Evolutionary conservation across 2,888 invertebrate genomes (phyloP).

Genomic region (Chalcosyrphus nemorum): DNA sequence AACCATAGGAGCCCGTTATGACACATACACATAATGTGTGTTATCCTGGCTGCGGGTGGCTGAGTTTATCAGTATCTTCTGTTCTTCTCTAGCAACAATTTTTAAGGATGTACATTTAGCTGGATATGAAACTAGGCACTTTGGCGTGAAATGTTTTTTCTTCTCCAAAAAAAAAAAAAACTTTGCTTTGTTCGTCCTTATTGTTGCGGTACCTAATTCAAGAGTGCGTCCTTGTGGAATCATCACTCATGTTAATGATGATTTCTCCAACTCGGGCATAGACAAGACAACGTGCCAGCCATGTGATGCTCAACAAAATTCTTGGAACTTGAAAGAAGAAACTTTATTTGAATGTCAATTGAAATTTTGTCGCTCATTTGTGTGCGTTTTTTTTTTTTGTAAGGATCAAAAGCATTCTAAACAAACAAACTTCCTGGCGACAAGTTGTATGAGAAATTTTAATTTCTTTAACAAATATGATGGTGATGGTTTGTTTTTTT

Average conservation of each 20-base stretch:
- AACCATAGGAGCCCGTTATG: constrained; percentile 2
- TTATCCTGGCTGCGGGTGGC: not conserved
- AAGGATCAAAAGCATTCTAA: not conserved
- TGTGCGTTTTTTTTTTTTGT: not conserved
- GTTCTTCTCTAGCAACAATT: not conserved
- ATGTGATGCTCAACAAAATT: not conserved
- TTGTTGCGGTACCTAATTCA: not conserved
- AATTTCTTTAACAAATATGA: not conserved
- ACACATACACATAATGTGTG: not conserved
- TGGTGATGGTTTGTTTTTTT: not conserved
- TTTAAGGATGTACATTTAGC: not conserved
- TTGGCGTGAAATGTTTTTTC: constrained; percentile 1
- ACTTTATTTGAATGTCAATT: not conserved
- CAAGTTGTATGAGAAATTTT: not conserved
- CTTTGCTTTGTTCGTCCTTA: not conserved
- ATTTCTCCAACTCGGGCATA: not conserved
- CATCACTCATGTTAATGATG: not conserved
- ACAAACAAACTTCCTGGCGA: not conserved
- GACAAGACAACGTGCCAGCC: not conserved
- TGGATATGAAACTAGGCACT: not conserved
- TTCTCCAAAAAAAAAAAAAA: not conserved
- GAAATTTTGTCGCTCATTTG: not conserved
- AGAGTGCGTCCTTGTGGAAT: not conserved
- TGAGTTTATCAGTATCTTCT: not conserved
- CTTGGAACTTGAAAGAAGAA: not conserved